These are phyloP conservation scores for Oscheius myriophilus DNA, from an alignment of 2,888 invertebrate species.

Conservation along the genomic window DNA sequence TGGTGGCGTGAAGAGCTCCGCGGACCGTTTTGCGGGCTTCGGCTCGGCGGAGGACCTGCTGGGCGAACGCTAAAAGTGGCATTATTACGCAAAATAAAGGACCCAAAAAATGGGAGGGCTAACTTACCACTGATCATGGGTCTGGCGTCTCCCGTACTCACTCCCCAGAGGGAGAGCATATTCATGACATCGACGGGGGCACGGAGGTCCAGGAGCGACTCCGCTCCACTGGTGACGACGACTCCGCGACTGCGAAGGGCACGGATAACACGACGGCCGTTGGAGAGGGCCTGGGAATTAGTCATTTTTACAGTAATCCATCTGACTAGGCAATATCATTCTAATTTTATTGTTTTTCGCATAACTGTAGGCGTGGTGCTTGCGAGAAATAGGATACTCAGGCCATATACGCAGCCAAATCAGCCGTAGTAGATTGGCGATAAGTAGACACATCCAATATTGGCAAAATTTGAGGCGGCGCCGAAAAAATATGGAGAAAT, in stretches of 20 bases:
- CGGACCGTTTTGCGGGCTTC: constrained; percentile 62
- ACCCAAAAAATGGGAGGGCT: constrained; percentile 3
- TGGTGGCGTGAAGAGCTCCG: constrained; percentile 58
- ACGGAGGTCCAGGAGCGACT: constrained; percentile 61
- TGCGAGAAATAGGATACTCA: too few relatives aligned
- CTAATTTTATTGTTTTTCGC: neutral
- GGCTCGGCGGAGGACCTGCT: constrained; percentile 59
- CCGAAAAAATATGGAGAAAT: too few relatives aligned
- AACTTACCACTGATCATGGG: constrained; percentile 57
- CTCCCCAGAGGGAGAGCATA: constrained; percentile 63
- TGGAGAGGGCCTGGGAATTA: constrained; percentile 43
- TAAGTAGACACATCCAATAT: too few relatives aligned
- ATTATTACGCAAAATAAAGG: neutral
- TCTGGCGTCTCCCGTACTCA: constrained; percentile 43
- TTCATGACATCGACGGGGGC: constrained; percentile 70
- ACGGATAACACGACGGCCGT: constrained; percentile 56
- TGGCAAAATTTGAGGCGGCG: too few relatives aligned
- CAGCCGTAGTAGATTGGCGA: too few relatives aligned
- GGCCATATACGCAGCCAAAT: too few relatives aligned
- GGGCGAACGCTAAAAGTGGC: constrained; percentile 50
- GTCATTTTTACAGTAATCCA: neutral
- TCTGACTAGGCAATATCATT: neutral
- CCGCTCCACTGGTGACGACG: constrained; percentile 59
- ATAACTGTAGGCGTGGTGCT: neutral
- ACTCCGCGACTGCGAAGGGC: constrained; percentile 51